A percentile compares a stretch with the other conserved stretches of the same genome.
phyloP scores from a whole-genome alignment of 2,797 vertebrate species.

The Sebastes hubbsi region DNA sequence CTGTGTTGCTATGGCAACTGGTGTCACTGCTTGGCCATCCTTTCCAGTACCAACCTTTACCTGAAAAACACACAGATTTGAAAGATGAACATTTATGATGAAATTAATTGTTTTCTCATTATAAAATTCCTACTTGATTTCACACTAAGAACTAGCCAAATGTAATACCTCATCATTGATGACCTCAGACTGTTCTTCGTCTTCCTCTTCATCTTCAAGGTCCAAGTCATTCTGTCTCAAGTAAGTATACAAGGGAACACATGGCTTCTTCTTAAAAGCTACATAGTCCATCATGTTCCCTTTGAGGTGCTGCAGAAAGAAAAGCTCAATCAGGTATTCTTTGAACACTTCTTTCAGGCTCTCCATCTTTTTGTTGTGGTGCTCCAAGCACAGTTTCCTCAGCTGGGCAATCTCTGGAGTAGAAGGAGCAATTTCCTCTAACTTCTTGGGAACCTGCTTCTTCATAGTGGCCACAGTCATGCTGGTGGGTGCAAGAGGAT shows the following conservation, averaged over 20 bases:
- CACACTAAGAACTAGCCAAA: background rate
- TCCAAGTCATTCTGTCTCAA: conserved; percentile 96
- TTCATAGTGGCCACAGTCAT: conserved; percentile 79
- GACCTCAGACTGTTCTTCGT: conserved; percentile 97
- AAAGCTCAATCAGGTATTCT: conserved; percentile 94
- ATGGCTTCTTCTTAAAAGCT: conserved; percentile 97
- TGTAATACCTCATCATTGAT: conserved; percentile 97
- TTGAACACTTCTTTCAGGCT: conserved; percentile 91
- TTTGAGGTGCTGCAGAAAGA: conserved; percentile 97
- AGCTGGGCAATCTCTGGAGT: conserved; percentile 92
- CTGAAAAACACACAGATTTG: conserved; percentile 73
- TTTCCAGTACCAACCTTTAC: conserved; percentile 97
- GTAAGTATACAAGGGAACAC: conserved; percentile 93
- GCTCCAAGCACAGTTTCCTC: conserved; percentile 94
- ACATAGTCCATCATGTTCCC: conserved; percentile 99
- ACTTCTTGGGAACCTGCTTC: conserved; percentile 87
- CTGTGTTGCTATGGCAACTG: conserved; percentile 97
- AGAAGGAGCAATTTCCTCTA: conserved; percentile 95
- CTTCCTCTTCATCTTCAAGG: conserved; percentile 95
- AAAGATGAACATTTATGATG: conserved; percentile 1
- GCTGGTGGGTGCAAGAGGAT: conserved; percentile 83
- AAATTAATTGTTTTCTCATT: background rate
- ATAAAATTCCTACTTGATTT: background rate
- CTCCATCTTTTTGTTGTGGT: conserved; percentile 94
- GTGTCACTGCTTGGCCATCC: conserved; percentile 96